These are phyloP conservation scores for Labroides dimidiatus DNA, from an alignment of 2,797 vertebrate genomes.

Conservation along the genomic window DNA sequence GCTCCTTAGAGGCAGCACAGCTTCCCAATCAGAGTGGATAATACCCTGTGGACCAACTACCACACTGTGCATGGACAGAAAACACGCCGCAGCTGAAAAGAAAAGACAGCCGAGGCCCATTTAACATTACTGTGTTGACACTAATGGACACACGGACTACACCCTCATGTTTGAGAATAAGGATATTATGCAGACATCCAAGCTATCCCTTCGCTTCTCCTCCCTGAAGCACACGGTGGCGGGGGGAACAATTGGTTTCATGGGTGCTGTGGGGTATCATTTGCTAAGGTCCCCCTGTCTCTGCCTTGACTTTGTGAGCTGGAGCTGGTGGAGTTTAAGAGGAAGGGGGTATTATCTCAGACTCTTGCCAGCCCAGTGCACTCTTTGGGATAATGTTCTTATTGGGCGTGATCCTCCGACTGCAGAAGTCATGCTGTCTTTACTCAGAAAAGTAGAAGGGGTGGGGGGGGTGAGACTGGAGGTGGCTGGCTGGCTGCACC, in stretches of 20 bases:
- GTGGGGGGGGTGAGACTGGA: too few relatives aligned
- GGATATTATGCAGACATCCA: conserved; percentile 77
- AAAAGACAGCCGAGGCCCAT: conserved; percentile 74
- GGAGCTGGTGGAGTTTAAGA: conserved; percentile 80
- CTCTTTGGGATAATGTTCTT: conserved; percentile 89
- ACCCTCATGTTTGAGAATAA: conserved; percentile 80
- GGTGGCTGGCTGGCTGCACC: conserved; percentile 74
- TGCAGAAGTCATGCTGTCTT: conserved; percentile 88
- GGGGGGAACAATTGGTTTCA: conserved; percentile 75
- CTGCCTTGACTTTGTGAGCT: conserved; percentile 73
- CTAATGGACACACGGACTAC: conserved; percentile 77
- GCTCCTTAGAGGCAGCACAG: conserved; percentile 74
- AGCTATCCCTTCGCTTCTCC: conserved; percentile 54
- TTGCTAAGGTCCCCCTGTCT: conserved; percentile 73
- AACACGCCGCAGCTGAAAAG: conserved; percentile 58
- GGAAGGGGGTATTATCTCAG: conserved; percentile 83
- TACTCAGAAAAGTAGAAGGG: conserved; percentile 83
- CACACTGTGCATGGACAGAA: conserved; percentile 61
- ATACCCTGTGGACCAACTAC: conserved; percentile 82
- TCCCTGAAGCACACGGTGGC: conserved; percentile 65
- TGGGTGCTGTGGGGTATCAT: conserved; percentile 77
- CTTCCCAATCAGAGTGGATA: conserved; percentile 81
- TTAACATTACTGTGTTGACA: conserved; percentile 75
- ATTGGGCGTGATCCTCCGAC: conserved; percentile 85
- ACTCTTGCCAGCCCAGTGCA: conserved; percentile 86